Percentiles rank a stretch among this genome's conserved stretches.
These are phyloP conservation scores for Pediacus dermestoides DNA, from an alignment of 2,888 invertebrate genomes.

Conservation along the genomic window DNA sequence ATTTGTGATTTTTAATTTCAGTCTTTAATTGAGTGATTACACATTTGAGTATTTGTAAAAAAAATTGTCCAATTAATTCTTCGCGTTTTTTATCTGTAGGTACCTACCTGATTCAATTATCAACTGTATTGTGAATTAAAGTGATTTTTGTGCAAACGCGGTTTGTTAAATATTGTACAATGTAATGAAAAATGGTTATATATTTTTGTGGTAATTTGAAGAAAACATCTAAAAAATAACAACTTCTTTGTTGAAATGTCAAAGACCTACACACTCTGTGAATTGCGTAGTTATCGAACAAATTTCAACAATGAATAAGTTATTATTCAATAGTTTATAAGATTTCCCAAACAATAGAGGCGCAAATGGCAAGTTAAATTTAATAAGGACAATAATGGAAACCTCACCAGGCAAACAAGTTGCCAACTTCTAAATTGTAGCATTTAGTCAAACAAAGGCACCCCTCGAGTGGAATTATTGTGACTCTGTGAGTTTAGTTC, in stretches of 20 bases:
- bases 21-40: no score
- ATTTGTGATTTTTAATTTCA: neutral
- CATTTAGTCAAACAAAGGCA: slow-evolving; percentile 50
- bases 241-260: slow-evolving; percentile 2
- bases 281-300: slow-evolving; percentile 19
- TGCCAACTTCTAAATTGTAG: slow-evolving; percentile 50
- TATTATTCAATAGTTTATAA: slow-evolving; percentile 50
- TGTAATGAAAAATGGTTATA: no score
- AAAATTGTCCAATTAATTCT: no score
- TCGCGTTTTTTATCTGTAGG: no score
- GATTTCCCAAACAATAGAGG: slow-evolving; percentile 48
- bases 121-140: no score
- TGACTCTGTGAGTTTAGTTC: slow-evolving; percentile 34
- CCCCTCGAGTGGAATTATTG: slow-evolving; percentile 45
- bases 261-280: neutral
- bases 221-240: neutral
- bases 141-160: no score
- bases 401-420: slow-evolving; percentile 48
- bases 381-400: slow-evolving; percentile 51
- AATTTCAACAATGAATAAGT: slow-evolving; percentile 37
- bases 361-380: slow-evolving; percentile 50
- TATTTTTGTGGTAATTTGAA: neutral
- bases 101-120: no score
- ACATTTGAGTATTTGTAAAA: no score
- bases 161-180: no score